Base-by-base conservation (phyloP, 1,140 invertebrate genomes). In the Drosophila baimaii region DNA sequence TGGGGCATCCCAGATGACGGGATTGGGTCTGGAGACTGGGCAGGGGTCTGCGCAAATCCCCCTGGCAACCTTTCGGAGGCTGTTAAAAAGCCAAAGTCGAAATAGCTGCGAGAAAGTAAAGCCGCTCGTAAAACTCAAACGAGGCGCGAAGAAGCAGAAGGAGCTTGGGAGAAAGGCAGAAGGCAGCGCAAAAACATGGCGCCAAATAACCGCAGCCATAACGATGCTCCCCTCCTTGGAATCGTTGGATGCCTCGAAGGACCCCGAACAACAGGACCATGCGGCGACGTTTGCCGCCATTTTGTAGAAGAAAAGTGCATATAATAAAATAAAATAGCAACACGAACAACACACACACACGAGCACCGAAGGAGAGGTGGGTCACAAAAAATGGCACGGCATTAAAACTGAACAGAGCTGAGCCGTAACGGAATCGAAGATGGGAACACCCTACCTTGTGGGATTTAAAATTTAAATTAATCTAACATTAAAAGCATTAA, bases 291-390 rank as follows among this genome's bases (percentile, higher is more conserved):
- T 86, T 83, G 84, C 85, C 85, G 84, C 84, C 84, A 89, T 89
- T 89, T 89, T 89, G 84, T 89, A 84, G 82, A 89, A 84, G 77
- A 89, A 89, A 89, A 90, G 85, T 89, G 84, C 84, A 89, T 89
- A 89, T 89, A 89, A 89, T 89, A 89, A 89, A 89, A 89, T 89
- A 89, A 89, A 84, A 70, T 76, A 89, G 69, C 80, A 80, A 80
- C 79, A 85, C 52, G 70, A 76, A 58, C 61, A 70, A 68, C 44
- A 63, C 41, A 47, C 57, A 51, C 47, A 49, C 19, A 44, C 49
- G 62, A 37, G 21, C 33, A 65, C 33, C 10, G 7, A 6, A 5
- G 19, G 19, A 52, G 78, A 78, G 62, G 62, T 80, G 81, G 79
- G 62, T 69, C 65, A 63, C 77, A 85, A 70, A 80, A 88, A 88